Evolutionary conservation across 1,140 invertebrate genomes (phyloP), one percentile per base, ranked within the genome.

Genomic region (Trachymyrmex septentrionalis): DNA sequence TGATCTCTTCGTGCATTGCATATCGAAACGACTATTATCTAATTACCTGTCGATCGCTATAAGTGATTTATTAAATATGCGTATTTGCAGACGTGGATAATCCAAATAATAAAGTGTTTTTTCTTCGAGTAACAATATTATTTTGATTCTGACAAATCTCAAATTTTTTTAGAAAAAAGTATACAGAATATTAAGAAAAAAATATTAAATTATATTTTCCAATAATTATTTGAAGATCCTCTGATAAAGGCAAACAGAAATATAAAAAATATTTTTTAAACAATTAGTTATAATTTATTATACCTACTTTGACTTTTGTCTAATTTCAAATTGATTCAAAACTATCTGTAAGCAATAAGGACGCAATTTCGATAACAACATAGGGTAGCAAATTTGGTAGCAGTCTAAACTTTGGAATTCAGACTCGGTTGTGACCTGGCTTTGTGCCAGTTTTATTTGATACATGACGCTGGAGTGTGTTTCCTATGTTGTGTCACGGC

Each of bases 1-100:
- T 77, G 78, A 85, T 89, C 73, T 55, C 88, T 89, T 89, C 88
- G 88, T 85, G 88, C 77, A 61, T 61, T 44, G 87, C 87, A 90
- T 89, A 87, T 75, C 66, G 67, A 87, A 84, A 87, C 77, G 59
- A 89, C 72, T 90, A 89, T 90, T 90, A 90, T 57, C 69, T 44
- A 44, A 44, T 44, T 44, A 44, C 38, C 34, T 53, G 72, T 82
- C 78, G 77, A 30, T 90, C 78, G 75, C 87, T 90, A 76, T 67
- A 63, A 84, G 59, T 84, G 61, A 67, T 86, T 76, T 66, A 77
- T 73, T 64, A 72, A 89, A 80, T 53, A 53, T 12, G 19, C 24
- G 30, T 53, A 67, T 80, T 57, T 55, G 27, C 48, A 12, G n/a
- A 24, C 1, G 12, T 30, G 27, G 5, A 66, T 2, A 19, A 80